Conservation (phyloP, 2,797 vertebrate species). For the Falco novaeseelandiae region DNA sequence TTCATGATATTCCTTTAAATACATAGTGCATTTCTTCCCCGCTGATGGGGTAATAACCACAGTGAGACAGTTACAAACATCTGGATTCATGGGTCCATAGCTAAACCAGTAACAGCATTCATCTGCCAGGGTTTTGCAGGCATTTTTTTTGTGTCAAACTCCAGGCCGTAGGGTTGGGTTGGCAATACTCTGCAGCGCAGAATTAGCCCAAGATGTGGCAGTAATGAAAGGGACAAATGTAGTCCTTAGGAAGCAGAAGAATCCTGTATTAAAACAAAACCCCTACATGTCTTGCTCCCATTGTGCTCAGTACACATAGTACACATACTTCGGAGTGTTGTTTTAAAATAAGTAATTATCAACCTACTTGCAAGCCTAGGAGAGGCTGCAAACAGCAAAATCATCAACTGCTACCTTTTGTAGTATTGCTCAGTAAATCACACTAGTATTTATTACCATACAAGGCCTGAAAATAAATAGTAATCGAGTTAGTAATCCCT, state of each 20-base stretch:
- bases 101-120: neutral
- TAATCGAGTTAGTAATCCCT: neutral
- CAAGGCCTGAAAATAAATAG: neutral
- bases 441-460: neutral
- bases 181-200: neutral
- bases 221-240: constrained; percentile 4
- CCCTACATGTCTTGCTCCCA: neutral
- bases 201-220: constrained; percentile 45
- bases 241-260: neutral
- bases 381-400: constrained; percentile 9
- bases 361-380: neutral
- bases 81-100: constrained; percentile 32
- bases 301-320: neutral
- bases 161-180: neutral
- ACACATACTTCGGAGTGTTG: neutral
- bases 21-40: neutral
- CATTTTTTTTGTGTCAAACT: constrained; percentile 39
- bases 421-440: neutral
- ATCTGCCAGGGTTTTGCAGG: constrained; percentile 17
- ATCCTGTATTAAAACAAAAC: neutral
- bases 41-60: constrained; percentile 40
- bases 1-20: constrained; percentile 23
- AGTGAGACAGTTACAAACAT: constrained; percentile 27
- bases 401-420: neutral
- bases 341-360: neutral